Percentiles rank a stretch among this genome's conserved stretches.
Conservation (phyloP, 2,113 vertebrate genomes). For the Campylorhamphus procurvoides region DNA sequence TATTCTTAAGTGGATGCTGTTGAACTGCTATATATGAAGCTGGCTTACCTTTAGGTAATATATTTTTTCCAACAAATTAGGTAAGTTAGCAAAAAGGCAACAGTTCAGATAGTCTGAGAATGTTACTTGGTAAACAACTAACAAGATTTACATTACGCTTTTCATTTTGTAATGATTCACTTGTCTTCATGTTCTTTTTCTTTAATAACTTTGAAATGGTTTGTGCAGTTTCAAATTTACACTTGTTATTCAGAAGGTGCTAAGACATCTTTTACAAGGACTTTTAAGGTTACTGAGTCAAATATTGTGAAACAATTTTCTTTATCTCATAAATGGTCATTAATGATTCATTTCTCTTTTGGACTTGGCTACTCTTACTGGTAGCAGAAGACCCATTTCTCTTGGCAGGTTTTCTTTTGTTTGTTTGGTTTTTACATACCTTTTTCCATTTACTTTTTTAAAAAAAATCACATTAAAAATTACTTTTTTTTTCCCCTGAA, state of each 20-base stretch:
- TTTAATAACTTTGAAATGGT: background rate
- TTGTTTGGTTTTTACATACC: background rate
- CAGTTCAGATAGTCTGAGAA: background rate
- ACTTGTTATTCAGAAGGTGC: background rate
- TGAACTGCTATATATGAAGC: background rate
- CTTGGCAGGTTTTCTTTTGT: background rate
- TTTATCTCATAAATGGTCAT: background rate
- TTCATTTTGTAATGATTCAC: background rate
- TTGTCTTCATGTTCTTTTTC: background rate
- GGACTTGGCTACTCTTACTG: background rate
- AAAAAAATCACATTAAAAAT: background rate
- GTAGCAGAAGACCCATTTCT: background rate
- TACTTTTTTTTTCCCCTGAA: background rate
- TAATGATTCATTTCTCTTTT: background rate
- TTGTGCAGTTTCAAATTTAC: background rate
- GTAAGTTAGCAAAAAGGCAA: background rate
- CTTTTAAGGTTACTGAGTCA: background rate
- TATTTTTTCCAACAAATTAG: background rate
- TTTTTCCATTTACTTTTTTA: background rate
- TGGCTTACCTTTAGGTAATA: background rate
- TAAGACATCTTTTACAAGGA: background rate
- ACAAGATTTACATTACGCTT: background rate
- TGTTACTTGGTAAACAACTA: background rate
- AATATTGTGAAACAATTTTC: background rate
- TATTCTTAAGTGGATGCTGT: background rate